Base-by-base conservation (phyloP, 2,888 invertebrate species). In the Lasioglossum malachurum region DNA sequence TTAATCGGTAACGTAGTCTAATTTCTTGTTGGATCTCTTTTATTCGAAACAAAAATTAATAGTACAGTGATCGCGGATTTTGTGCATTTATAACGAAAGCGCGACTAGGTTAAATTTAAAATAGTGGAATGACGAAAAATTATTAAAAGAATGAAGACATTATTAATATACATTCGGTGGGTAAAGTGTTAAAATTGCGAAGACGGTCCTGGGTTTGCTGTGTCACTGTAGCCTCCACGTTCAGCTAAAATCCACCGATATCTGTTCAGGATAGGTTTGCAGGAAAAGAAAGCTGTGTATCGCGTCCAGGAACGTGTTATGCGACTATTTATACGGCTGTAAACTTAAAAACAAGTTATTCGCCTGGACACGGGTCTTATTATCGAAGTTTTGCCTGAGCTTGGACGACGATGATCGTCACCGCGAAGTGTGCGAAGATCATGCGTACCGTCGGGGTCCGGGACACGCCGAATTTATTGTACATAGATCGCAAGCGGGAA, bases 401-500 rank as follows among this genome's bases (percentile, higher is more conserved):
- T 23, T 69, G 38, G 69, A 23, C 38, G 35, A 38, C 67, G 23
- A 38, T 38, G 31, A 69, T 69, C 23, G 69, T 69, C 69, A 69
- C 69, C 35, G 35, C 38, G 10, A 23, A 23, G 38, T 38, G 38
- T 38, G 38, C 69, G 38, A 23, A 19, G 8, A 69, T 23, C 12
- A 23, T 69, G 69, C 71, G 38, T 38, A 41, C 78, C 84, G 78
- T 89, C 91, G 85, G 88, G 77, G 83, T 82, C 75, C 41, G 71
- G 83, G 57, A 80, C 46, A 41, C 78, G 78, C 75, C 78, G 72
- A 53, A 64, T 16, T 64, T 72, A 35, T 77, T 86, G 89, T 86
- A 89, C 46, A 86, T 88, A 89, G 86, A 83, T 87, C 69, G 53
- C 69, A 80, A 41, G 76, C 44, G 81, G 75, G 73, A 77, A 86